Conservation (phyloP, 2,113 vertebrate genomes). For the Benitochromis conjunctus region DNA sequence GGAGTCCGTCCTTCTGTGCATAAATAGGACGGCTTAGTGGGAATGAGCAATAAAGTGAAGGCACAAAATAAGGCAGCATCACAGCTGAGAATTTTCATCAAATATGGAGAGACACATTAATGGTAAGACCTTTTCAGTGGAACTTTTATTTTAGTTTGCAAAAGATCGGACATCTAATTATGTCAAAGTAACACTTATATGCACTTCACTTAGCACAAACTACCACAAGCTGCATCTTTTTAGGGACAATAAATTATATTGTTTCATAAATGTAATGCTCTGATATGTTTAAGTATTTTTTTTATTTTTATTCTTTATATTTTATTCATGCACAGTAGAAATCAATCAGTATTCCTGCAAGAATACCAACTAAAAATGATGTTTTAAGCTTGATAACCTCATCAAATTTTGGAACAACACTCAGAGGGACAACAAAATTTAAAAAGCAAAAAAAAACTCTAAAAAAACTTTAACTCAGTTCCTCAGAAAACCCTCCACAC, state of each 20-base stretch:
- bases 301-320: neutral
- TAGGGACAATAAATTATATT: fast-evolving
- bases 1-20: neutral
- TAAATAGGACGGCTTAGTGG: neutral
- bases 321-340: neutral
- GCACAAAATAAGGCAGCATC: neutral
- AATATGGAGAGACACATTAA: neutral
- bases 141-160: neutral
- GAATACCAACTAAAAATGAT: neutral
- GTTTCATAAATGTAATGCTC: neutral
- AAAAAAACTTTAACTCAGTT: neutral
- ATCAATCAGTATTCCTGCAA: neutral
- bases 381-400: neutral
- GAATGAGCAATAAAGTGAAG: neutral
- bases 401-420: neutral
- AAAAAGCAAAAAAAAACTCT: neutral
- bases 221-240: neutral
- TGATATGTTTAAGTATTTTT: neutral
- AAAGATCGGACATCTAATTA: neutral
- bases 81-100: neutral
- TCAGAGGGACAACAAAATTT: neutral
- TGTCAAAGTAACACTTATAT: neutral
- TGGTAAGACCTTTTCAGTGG: neutral
- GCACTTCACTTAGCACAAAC: neutral
- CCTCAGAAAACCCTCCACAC: neutral